Conservation (phyloP, 2,888 invertebrate species). For the Pachliopta kotzebuea region DNA sequence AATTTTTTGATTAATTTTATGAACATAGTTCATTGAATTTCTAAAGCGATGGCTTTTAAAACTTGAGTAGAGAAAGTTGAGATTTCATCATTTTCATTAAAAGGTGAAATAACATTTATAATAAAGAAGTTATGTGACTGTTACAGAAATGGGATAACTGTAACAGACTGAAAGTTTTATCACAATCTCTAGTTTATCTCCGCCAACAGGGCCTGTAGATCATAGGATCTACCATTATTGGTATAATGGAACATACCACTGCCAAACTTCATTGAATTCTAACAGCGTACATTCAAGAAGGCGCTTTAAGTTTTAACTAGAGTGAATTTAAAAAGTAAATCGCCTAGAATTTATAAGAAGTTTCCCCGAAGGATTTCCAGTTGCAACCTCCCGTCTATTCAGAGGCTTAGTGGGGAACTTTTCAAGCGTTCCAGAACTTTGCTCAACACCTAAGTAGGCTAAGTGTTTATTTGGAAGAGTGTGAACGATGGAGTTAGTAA, state of each 20-base stretch:
- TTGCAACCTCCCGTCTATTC: conserved; percentile 27
- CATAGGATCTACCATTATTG: no score
- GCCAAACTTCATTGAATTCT: conserved; percentile 12
- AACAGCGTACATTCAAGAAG: conserved; percentile 18
- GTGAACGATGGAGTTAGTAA: conserved; percentile 5
- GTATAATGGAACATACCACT: conserved; percentile 3
- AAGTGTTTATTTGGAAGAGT: conserved; percentile 24
- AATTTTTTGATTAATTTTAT: no score
- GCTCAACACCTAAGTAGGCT: conserved; percentile 23
- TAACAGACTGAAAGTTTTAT: no score
- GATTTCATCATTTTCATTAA: no score
- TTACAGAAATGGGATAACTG: no score
- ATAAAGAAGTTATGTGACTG: no score
- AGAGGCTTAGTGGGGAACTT: conserved; percentile 27
- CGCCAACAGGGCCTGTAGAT: not conserved
- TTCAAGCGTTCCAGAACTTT: conserved; percentile 24
- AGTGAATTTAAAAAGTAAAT: conserved; percentile 28
- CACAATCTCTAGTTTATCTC: no score
- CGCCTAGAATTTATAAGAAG: conserved; percentile 27
- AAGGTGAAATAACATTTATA: no score
- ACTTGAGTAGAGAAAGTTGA: no score
- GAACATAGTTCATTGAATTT: no score
- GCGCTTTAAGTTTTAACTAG: conserved; percentile 27
- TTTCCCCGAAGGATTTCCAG: conserved; percentile 25
- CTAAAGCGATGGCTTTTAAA: no score